Percentiles rank a stretch among this genome's conserved stretches.
Conservation (phyloP, 1,140 invertebrate genomes). For the Drosophila leontia region DNA sequence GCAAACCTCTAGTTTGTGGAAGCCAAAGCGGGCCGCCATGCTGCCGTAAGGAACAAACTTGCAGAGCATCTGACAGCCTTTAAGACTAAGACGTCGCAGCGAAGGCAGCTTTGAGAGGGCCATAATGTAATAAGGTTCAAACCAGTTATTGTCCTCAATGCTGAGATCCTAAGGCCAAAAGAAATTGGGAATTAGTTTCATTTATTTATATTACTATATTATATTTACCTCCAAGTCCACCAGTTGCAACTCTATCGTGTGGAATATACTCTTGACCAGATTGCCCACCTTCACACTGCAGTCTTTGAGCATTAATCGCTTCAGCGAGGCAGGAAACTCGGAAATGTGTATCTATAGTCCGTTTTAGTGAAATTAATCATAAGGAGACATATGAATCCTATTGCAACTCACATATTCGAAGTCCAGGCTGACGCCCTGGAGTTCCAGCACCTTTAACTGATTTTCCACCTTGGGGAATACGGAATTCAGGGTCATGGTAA, state of each 20-base stretch:
- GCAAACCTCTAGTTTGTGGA: conserved; percentile 87
- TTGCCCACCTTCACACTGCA: conserved; percentile 85
- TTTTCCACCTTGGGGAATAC: conserved; percentile 76
- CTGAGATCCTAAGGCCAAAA: conserved; percentile 86
- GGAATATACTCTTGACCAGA: conserved; percentile 86
- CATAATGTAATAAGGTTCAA: conserved; percentile 89
- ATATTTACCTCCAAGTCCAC: conserved; percentile 86
- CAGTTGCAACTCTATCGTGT: conserved; percentile 87
- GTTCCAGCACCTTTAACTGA: conserved; percentile 85
- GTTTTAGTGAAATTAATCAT: not conserved
- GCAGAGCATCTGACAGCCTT: conserved; percentile 87
- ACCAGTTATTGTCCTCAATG: conserved; percentile 89
- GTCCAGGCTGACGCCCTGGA: conserved; percentile 86
- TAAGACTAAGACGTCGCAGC: conserved; percentile 87
- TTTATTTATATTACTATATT: too few relatives aligned
- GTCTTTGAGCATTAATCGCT: conserved; percentile 86
- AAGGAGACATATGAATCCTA: too few relatives aligned
- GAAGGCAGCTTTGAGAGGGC: conserved; percentile 89
- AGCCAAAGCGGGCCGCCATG: conserved; percentile 90
- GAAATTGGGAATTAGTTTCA: not conserved
- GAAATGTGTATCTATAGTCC: conserved; percentile 85
- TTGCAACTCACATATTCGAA: conserved; percentile 84
- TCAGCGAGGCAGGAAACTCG: conserved; percentile 87
- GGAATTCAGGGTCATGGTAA: conserved; percentile 64
- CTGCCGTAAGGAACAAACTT: conserved; percentile 91